Conservation (phyloP, 2,113 vertebrate species). For the Perca schrenkii region DNA sequence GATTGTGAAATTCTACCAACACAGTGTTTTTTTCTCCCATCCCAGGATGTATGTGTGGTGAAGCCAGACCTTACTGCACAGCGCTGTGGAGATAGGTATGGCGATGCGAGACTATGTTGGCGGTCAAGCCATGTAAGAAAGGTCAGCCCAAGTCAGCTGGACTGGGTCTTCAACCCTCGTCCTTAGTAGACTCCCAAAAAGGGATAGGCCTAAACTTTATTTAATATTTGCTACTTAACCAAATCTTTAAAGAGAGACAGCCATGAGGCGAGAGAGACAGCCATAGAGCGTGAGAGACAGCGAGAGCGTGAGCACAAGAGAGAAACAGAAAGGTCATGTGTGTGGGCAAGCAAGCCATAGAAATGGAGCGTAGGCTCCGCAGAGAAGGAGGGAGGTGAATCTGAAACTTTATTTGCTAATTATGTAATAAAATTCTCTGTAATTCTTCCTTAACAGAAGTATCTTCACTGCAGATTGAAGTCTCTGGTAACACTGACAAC, state of each 20-base stretch:
- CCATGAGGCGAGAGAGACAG: background rate
- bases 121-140: background rate
- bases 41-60: too few species aligned
- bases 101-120: background rate
- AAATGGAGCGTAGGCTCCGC: slow-evolving; percentile 3
- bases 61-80: too few species aligned
- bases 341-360: slow-evolving; percentile 25
- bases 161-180: background rate
- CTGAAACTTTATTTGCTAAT: slow-evolving; percentile 38
- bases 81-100: too few species aligned
- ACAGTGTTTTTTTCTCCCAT: too few species aligned
- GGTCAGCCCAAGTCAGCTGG: background rate
- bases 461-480: background rate
- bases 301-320: background rate
- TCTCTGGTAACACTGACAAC: background rate
- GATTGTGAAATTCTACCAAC: too few species aligned
- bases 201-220: background rate
- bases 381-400: slow-evolving; percentile 10
- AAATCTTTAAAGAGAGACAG: slow-evolving; percentile 17
- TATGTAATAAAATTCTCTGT: slow-evolving; percentile 8
- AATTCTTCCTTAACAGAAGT: slow-evolving; percentile 8
- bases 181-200: background rate
- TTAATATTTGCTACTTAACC: background rate
- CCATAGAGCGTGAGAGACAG: background rate
- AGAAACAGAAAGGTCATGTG: slow-evolving; percentile 41